These are phyloP conservation scores for Oligia fasciuncula DNA, from an alignment of 2,888 invertebrate genomes.

Conservation along the genomic window DNA sequence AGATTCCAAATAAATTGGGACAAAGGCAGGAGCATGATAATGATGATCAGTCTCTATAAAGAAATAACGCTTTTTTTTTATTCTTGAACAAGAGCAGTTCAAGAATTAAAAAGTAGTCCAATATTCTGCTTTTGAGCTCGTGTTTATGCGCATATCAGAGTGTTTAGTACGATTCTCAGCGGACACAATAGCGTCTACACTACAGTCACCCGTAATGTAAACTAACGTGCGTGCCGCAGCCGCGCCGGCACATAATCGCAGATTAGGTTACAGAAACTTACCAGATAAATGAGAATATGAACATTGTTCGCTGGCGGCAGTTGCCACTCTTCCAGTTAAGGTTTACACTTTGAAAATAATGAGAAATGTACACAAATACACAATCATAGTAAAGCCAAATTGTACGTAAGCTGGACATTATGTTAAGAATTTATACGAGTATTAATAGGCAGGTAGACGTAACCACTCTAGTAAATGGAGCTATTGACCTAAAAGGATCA, in stretches of 20 bases:
- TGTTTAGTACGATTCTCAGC: conserved; percentile 53
- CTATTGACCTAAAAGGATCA: conserved; percentile 4
- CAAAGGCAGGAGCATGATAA: neutral
- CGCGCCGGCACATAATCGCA: conserved; percentile 73
- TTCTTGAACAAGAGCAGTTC: no score
- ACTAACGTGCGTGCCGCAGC: conserved; percentile 74
- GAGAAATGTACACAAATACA: conserved; percentile 37
- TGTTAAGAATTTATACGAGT: neutral
- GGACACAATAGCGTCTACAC: conserved; percentile 65
- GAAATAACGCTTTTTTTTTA: neutral
- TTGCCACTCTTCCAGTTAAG: conserved; percentile 43
- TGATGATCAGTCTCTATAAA: neutral
- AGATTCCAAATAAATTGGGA: neutral
- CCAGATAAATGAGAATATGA: conserved; percentile 73
- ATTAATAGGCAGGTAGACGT: neutral
- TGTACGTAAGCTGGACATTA: neutral
- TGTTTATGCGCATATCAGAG: conserved; percentile 49
- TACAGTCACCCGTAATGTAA: conserved; percentile 73
- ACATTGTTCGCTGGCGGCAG: conserved; percentile 67
- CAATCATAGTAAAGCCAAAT: neutral
- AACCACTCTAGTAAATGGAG: conserved; percentile 1
- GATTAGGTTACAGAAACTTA: conserved; percentile 79
- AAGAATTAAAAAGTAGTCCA: conserved; percentile 19
- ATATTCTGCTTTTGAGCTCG: conserved; percentile 21
- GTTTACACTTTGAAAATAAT: conserved; percentile 47